These are phyloP conservation scores for Metallyticus violacea DNA, from an alignment of 2,888 invertebrate genomes.

Conservation along the genomic window DNA sequence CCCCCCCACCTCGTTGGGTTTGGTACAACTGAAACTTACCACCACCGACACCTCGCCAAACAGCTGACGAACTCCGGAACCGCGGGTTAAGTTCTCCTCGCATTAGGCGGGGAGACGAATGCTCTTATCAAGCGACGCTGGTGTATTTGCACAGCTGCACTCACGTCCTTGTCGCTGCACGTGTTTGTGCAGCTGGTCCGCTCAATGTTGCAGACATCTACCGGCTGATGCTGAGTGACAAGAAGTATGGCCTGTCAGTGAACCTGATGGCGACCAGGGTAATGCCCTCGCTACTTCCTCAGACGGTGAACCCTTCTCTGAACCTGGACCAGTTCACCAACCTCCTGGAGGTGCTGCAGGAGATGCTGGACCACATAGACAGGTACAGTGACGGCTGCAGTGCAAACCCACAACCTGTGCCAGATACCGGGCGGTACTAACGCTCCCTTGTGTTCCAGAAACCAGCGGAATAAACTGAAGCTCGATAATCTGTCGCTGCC, in stretches of 20 bases:
- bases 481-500: conserved; percentile 73
- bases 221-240: conserved; percentile 84
- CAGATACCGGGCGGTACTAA: too few species aligned
- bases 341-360: conserved; percentile 79
- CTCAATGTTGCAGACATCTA: conserved; percentile 72
- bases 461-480: conserved; percentile 86
- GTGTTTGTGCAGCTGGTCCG: too few species aligned
- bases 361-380: conserved; percentile 89
- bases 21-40: too few species aligned
- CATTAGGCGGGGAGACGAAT: too few species aligned
- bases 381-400: conserved; percentile 43
- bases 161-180: too few species aligned
- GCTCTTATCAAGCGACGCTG: too few species aligned
- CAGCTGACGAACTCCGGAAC: too few species aligned
- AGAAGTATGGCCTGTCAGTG: conserved; percentile 84
- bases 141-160: too few species aligned
- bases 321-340: conserved; percentile 78
- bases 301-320: conserved; percentile 84
- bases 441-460: conserved; percentile 49
- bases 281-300: conserved; percentile 88
- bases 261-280: conserved; percentile 91
- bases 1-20: too few species aligned
- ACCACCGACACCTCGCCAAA: too few species aligned
- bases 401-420: too few species aligned
- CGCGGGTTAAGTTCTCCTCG: too few species aligned